Evolutionary conservation across 1,140 invertebrate species (phyloP).

Genomic region (Diorhabda sublineata): DNA sequence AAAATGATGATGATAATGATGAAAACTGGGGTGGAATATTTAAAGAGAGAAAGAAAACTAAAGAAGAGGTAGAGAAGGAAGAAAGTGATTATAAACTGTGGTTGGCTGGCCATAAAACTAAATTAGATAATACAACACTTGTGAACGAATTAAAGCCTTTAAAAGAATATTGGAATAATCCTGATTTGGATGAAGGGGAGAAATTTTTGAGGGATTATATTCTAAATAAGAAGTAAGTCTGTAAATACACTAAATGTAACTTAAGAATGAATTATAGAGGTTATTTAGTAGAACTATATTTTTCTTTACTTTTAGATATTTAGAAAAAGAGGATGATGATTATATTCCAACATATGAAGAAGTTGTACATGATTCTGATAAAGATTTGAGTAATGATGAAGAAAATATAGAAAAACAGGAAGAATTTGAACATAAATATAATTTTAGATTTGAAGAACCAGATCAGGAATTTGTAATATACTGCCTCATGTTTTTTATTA

Average conservation of each 20-base stretch:
- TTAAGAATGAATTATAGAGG: neutral
- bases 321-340: conserved; percentile 57
- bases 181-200: conserved; percentile 76
- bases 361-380: conserved; percentile 61
- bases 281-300: conserved; percentile 2
- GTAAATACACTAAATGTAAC: no score
- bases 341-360: conserved; percentile 66
- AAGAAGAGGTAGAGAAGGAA: conserved; percentile 57
- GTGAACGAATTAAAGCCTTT: conserved; percentile 66
- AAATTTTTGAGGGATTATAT: conserved; percentile 90
- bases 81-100: conserved; percentile 75
- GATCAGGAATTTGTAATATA: conserved; percentile 83
- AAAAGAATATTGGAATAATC: conserved; percentile 80
- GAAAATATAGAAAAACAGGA: conserved; percentile 74
- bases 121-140: conserved; percentile 60
- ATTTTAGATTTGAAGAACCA: conserved; percentile 95
- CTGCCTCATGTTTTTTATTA: conserved; percentile 5
- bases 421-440: conserved; percentile 92
- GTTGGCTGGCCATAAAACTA: conserved; percentile 70
- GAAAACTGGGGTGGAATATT: conserved; percentile 54
- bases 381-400: conserved; percentile 79
- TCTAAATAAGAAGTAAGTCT: conserved; percentile 70
- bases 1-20: conserved; percentile 54
- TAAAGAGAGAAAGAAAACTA: conserved; percentile 59
- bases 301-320: conserved; percentile 32